These are phyloP conservation scores for Odontamblyopus lacepedii DNA, from an alignment of 2,797 vertebrate species.

Conservation along the genomic window DNA sequence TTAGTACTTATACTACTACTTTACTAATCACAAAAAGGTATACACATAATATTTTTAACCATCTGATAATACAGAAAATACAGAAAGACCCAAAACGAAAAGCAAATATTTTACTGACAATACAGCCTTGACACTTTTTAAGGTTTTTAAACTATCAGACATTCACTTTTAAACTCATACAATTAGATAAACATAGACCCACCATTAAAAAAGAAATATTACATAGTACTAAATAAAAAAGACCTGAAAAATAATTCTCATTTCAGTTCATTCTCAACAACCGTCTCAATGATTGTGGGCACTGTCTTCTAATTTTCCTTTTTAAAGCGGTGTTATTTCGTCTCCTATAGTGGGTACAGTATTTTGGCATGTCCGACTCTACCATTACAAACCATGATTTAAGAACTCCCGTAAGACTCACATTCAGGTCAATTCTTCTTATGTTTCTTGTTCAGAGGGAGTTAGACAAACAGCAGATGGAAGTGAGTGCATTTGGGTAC, in stretches of 20 bases:
- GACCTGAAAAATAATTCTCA: too few species aligned
- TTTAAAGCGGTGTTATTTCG: not conserved
- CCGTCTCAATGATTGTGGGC: too few species aligned
- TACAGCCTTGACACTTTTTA: too few species aligned
- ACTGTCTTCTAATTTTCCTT: not conserved
- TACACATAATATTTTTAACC: too few species aligned
- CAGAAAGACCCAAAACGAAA: too few species aligned
- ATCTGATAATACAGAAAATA: too few species aligned
- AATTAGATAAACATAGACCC: not conserved
- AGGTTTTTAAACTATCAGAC: not conserved
- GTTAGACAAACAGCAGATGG: slow-evolving; percentile 25
- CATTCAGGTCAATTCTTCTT: slow-evolving; percentile 15
- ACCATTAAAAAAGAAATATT: too few species aligned
- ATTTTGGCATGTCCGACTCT: slow-evolving; percentile 15
- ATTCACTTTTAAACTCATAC: not conserved
- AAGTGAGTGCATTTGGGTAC: slow-evolving; percentile 4
- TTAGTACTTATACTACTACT: too few species aligned
- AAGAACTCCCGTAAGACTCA: slow-evolving; percentile 5
- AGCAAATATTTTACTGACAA: too few species aligned
- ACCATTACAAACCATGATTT: slow-evolving; percentile 4
- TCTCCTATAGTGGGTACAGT: not conserved
- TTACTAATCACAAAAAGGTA: too few species aligned
- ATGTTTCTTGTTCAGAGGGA: slow-evolving; percentile 29
- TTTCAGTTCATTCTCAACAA: too few species aligned
- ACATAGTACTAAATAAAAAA: too few species aligned